Evolutionary conservation across 1,140 invertebrate genomes (phyloP).

Genomic region (Augochlora pura): DNA sequence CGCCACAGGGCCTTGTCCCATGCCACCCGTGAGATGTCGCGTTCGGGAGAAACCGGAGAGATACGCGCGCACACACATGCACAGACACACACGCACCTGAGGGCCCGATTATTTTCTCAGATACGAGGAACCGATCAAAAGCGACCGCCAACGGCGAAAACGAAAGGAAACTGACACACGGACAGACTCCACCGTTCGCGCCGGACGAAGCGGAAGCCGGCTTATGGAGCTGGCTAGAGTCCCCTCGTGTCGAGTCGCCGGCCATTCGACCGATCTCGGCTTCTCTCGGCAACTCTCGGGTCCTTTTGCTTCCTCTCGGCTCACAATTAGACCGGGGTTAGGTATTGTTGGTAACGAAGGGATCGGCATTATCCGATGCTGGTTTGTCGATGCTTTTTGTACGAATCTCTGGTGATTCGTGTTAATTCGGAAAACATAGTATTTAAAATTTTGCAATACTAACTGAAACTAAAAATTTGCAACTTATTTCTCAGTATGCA

Average conservation of each 20-base stretch:
- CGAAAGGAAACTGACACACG: constrained; percentile 15
- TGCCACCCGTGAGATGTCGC: too few species aligned
- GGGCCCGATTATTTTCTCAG: not conserved
- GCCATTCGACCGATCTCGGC: constrained; percentile 63
- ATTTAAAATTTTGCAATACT: too few species aligned
- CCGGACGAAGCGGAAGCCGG: constrained; percentile 55
- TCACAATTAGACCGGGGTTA: not conserved
- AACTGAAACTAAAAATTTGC: too few species aligned
- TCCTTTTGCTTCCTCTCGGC: not conserved
- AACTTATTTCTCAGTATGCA: too few species aligned
- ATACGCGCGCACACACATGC: not conserved
- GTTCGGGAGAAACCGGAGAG: not conserved
- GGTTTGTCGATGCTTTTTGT: not conserved
- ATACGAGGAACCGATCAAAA: not conserved
- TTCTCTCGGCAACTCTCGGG: constrained; percentile 44
- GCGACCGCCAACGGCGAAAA: constrained; percentile 16
- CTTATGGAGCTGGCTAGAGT: constrained; percentile 35
- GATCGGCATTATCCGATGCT: constrained; percentile 1
- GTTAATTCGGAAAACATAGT: too few species aligned
- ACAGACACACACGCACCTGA: not conserved
- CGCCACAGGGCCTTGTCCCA: too few species aligned
- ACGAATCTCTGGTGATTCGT: too few species aligned
- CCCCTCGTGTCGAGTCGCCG: constrained; percentile 45
- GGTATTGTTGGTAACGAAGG: not conserved
- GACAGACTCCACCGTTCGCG: constrained; percentile 26